Base-by-base conservation (phyloP, 2,797 vertebrate species). In the Taenioides sp. region DNA sequence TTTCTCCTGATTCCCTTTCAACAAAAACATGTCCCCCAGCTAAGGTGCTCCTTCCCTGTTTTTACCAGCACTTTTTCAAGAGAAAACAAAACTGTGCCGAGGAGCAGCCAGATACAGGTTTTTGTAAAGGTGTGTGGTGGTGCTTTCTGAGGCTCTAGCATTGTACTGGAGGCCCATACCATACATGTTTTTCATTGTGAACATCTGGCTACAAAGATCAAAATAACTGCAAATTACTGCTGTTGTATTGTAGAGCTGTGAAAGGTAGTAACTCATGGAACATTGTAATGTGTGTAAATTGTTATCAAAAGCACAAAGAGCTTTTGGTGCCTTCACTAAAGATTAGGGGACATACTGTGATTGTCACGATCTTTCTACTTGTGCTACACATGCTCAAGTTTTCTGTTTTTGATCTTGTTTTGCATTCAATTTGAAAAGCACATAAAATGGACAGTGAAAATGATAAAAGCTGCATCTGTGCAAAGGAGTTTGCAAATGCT, bases 1-100 rank as follows among this genome's bases (percentile, higher is more conserved):
- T 93, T 90, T 92, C 88, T 91, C 87, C 89, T 82, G 85, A 80
- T 93, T 93, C 86, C 84, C 91, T 93, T 92, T 94, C 86, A 94
- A 94, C 88, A 92, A 88, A 91, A 91, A 92, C 90, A 93, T 92
- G 89, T 93, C 91, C 91, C 90, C 90, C 86, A 93, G 93, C 92
- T 87, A 92, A 90, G 87, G 90, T 91, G 89, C 88, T 90, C 83
- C 78, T 90, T 86, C 86, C 78, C 86, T 88, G 87, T 92, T 93
- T 91, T 87, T 87, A 88, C 90, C 87, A 92, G 87, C 86, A 92
- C 88, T 91, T 89, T 94, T 93, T 92, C 81, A 92, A 93, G 89
- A 92, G 90, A 90, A 93, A 92, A 93, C 93, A 93, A 94, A 94
- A 94, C 91, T 93, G 92, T 74, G 84, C 77, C 72, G 75, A 86